Conservation (phyloP, 2,797 vertebrate species). For the Xenentodon cancila region DNA sequence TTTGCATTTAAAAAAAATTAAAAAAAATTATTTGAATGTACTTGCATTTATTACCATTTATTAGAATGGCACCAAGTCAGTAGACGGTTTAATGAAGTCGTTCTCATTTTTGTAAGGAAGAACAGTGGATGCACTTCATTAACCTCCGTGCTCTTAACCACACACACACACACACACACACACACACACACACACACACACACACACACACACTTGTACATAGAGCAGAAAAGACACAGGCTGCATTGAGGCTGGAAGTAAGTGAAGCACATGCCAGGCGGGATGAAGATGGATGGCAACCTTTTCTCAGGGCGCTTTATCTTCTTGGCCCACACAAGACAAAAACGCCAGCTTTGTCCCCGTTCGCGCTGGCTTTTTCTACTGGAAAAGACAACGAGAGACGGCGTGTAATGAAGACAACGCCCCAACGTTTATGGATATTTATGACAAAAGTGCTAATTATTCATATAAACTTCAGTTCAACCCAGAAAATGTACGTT, state of each 20-base stretch:
- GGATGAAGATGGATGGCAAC: constrained; percentile 83
- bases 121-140: constrained; percentile 81
- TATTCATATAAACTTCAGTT: too few species aligned
- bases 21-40: too few species aligned
- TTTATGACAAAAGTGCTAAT: constrained; percentile 56
- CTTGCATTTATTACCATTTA: constrained; percentile 1
- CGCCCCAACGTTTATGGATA: constrained; percentile 75
- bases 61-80: constrained; percentile 31
- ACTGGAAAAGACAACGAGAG: constrained; percentile 35
- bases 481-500: background rate
- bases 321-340: constrained; percentile 57
- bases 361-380: constrained; percentile 47
- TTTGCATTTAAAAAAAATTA: too few species aligned
- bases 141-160: constrained; percentile 63
- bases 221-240: constrained; percentile 55
- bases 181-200: constrained; percentile 31
- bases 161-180: constrained; percentile 34
- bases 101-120: constrained; percentile 53
- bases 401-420: constrained; percentile 58
- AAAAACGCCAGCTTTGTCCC: constrained; percentile 66
- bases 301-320: constrained; percentile 76
- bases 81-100: constrained; percentile 65
- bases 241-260: constrained; percentile 67
- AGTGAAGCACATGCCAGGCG: constrained; percentile 74
- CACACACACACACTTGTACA: constrained; percentile 35